A percentile compares a stretch with the other conserved stretches of the same genome.
These are phyloP conservation scores for Crossaster papposus DNA, from an alignment of 53 echinoderm and acorn worm species.

Conservation along the genomic window DNA sequence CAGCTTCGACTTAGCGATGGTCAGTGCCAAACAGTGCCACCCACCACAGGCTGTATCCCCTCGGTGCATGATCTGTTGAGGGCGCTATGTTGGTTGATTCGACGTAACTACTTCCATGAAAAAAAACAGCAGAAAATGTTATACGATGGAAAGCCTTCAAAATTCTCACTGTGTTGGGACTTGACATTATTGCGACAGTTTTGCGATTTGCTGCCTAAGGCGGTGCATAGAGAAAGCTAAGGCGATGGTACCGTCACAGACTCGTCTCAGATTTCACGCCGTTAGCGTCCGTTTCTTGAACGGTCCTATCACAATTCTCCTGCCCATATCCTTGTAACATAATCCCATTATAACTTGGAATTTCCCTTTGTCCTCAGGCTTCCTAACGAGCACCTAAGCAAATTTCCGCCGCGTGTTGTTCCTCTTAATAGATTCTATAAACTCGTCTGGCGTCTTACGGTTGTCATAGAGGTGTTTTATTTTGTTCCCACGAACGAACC, in stretches of 20 bases:
- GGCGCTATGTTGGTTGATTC: neutral
- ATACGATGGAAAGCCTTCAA: neutral
- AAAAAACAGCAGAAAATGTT: no score
- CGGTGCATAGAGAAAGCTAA: no score
- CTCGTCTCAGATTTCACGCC: neutral
- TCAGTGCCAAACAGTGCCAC: no score
- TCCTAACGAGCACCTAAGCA: constrained; percentile 38
- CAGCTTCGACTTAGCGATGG: no score
- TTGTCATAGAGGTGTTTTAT: neutral
- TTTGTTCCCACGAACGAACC: neutral
- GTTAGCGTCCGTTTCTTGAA: neutral
- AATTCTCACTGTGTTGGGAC: no score
- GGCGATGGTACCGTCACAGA: neutral
- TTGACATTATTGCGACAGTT: neutral
- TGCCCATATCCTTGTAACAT: neutral
- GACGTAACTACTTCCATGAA: no score
- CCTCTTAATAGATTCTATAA: constrained; percentile 40
- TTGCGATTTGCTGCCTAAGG: neutral
- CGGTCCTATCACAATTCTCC: neutral
- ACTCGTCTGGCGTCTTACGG: neutral
- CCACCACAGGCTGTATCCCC: neutral
- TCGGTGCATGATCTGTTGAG: neutral
- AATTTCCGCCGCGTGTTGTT: constrained; percentile 47
- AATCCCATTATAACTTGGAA: constrained; percentile 25
- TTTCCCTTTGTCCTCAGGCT: constrained; percentile 22